Evolutionary conservation across 1,140 invertebrate species (phyloP).

Genomic region (Pectinophora gossypiella): DNA sequence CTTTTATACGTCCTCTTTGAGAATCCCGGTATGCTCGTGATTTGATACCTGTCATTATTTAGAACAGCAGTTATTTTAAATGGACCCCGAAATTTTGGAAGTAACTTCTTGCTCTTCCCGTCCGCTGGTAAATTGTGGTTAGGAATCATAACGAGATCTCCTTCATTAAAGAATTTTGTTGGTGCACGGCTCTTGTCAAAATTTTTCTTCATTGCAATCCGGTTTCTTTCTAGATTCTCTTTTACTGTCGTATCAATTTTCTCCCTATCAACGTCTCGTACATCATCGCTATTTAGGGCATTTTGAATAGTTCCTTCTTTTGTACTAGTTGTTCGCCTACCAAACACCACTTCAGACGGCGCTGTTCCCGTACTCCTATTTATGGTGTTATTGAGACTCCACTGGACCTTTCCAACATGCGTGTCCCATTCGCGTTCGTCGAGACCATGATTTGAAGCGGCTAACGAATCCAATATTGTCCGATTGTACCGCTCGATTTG

Average conservation of each 20-base stretch:
- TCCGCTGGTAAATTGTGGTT: constrained; percentile 4
- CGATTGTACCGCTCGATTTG: constrained; percentile 10
- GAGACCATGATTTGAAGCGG: neutral
- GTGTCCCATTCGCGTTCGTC: constrained; percentile 9
- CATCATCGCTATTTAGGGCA: neutral
- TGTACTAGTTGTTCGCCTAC: constrained; percentile 1
- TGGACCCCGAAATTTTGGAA: neutral
- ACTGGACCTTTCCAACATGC: constrained; percentile 9
- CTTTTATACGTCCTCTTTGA: constrained; percentile 7
- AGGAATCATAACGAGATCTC: constrained; percentile 11
- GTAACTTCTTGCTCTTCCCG: constrained; percentile 7
- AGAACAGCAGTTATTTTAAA: constrained; percentile 3
- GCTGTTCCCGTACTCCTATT: constrained; percentile 6
- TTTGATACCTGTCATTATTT: constrained; percentile 5
- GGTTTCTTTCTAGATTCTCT: constrained; percentile 5
- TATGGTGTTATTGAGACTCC: constrained; percentile 11
- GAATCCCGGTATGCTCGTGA: neutral
- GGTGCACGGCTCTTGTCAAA: constrained; percentile 5
- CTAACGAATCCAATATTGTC: neutral
- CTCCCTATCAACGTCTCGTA: neutral
- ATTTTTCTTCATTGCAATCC: constrained; percentile 3
- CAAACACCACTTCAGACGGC: constrained; percentile 10
- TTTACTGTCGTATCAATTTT: neutral
- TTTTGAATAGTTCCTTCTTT: constrained; percentile 8
- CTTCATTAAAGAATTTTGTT: constrained; percentile 5